Percentiles rank a stretch among this genome's conserved stretches.
phyloP scores from a whole-genome alignment of 2,113 vertebrate species.

The Rhinogobius similis region DNA sequence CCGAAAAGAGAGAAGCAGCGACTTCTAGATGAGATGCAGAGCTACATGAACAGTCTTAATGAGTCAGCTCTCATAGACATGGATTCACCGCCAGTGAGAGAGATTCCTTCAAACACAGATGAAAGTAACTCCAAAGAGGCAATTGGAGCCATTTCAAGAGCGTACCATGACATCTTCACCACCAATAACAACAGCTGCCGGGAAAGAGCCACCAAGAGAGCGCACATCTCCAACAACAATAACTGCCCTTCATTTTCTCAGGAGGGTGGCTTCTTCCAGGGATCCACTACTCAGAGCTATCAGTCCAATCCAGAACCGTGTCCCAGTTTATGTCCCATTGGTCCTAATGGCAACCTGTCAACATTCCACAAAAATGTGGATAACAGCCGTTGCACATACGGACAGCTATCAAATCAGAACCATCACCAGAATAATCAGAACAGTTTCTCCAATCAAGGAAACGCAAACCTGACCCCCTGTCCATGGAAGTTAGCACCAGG shows the following conservation, averaged over 20 bases:
- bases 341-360: conserved; percentile 58
- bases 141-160: conserved; percentile 76
- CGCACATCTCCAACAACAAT: conserved; percentile 51
- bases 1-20: conserved; percentile 84
- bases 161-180: conserved; percentile 77
- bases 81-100: conserved; percentile 57
- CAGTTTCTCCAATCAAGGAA: conserved; percentile 35
- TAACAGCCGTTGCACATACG: conserved; percentile 61
- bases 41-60: conserved; percentile 83
- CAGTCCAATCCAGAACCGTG: conserved; percentile 49
- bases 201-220: conserved; percentile 60
- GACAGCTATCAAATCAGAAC: conserved; percentile 62
- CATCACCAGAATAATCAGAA: conserved; percentile 52
- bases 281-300: conserved; percentile 52
- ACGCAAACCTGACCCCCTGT: conserved; percentile 62
- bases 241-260: conserved; percentile 61
- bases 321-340: conserved; percentile 44
- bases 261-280: conserved; percentile 58
- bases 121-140: conserved; percentile 75
- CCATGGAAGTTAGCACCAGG: conserved; percentile 74
- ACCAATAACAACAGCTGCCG: conserved; percentile 50
- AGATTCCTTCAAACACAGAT: conserved; percentile 47
- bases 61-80: conserved; percentile 72
- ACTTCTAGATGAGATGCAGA: conserved; percentile 83
- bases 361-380: conserved; percentile 60